Evolutionary conservation across 2,888 invertebrate genomes (phyloP).

Genomic region (Carterocephalus palaemon): DNA sequence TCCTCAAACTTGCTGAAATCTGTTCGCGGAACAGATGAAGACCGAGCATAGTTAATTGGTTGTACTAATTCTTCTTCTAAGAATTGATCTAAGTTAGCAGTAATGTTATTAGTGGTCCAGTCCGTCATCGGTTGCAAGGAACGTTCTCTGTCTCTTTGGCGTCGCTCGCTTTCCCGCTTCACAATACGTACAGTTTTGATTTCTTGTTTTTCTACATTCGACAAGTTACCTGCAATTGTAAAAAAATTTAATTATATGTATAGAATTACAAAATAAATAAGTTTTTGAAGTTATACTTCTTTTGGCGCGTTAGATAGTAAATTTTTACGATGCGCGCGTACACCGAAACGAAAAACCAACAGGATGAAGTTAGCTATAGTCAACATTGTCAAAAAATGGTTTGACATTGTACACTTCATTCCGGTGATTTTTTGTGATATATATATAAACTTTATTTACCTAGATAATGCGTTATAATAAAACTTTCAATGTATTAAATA

Average conservation of each 20-base stretch:
- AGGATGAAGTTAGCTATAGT: too few relatives aligned
- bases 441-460: too few relatives aligned
- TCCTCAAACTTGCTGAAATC: slow-evolving; percentile 64
- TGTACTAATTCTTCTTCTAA: slow-evolving; percentile 70
- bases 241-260: too few relatives aligned
- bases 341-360: too few relatives aligned
- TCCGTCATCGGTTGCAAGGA: slow-evolving; percentile 72
- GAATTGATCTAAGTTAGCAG: slow-evolving; percentile 69
- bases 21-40: slow-evolving; percentile 76
- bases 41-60: slow-evolving; percentile 60
- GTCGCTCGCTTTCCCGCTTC: slow-evolving; percentile 92
- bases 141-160: slow-evolving; percentile 89
- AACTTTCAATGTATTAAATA: too few relatives aligned
- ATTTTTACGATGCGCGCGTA: too few relatives aligned
- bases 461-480: too few relatives aligned
- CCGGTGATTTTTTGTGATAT: too few relatives aligned
- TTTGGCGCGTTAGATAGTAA: too few relatives aligned
- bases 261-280: background rate
- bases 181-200: slow-evolving; percentile 96
- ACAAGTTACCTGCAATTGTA: slow-evolving; percentile 80
- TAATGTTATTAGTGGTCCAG: slow-evolving; percentile 62
- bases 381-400: too few relatives aligned
- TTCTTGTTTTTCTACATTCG: slow-evolving; percentile 89
- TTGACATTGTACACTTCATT: too few relatives aligned
- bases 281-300: too few relatives aligned